Evolutionary conservation across 2,888 invertebrate species (phyloP), one percentile per base, ranked within the genome.

Genomic region (Melanostoma mellinum): DNA sequence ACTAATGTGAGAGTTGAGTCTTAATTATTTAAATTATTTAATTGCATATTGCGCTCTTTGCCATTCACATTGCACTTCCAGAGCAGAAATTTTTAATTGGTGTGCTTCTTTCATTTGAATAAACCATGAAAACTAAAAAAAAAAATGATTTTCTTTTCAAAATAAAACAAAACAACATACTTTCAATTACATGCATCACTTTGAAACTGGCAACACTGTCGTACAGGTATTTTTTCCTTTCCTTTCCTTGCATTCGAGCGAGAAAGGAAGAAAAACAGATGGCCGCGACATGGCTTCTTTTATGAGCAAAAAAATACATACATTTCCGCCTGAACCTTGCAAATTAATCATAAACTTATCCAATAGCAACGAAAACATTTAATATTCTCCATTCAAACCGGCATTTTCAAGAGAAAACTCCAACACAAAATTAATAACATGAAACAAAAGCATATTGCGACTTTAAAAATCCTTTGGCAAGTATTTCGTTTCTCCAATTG

Each of bases 181-280:
- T 20, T 20, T 20, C 20, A 20, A 20, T 20, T 20, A 20, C 20
- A 20, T 20, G 20, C 20, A 20, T 20, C 20, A 20, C 20, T 20
- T 20, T 20, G 20, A 52, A 42, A 60, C 58, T 75, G 80, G 80
- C 69, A 81, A 81, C 80, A 81, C 76, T 81, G 53, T 9, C 53
- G 36, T 8, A n/a, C 46, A 40, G 50, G 56, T 60, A 46, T 30
- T 53, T 56, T 44, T 4, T 30, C 4, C 42, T 50, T 42, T 46
- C 9, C 6, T 42, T 50, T 35, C 8, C 20, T 46, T 2, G n/a
- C 36, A 9, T 9, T 42, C 2, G 8, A 48, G 3, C 8, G 6
- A 55, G 42, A 67, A 61, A 60, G 46, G 40, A 61, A 61, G 35
- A 67, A 60, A 72, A 68, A 74, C 73, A 79, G 56, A 74, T 61